phyloP scores from a whole-genome alignment of 1,140 invertebrate species.

The Nomia melanderi region DNA sequence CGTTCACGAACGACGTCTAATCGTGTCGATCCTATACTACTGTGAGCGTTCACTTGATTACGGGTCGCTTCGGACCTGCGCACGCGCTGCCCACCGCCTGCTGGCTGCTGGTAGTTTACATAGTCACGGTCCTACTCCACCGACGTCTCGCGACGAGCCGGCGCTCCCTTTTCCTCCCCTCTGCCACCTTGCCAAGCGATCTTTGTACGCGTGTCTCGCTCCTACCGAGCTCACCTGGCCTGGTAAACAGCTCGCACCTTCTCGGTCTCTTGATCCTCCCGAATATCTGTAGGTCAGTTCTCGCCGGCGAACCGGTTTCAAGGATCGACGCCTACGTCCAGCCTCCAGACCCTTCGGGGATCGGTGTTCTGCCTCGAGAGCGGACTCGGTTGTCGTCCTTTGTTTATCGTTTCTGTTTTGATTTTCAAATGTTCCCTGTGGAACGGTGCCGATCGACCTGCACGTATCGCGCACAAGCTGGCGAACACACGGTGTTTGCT shows the following conservation, averaged over 20 bases:
- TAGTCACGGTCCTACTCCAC: constrained; percentile 50
- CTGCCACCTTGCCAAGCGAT: neutral
- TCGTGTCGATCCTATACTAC: too few species aligned
- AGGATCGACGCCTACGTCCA: neutral
- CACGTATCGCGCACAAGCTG: neutral
- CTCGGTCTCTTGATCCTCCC: neutral
- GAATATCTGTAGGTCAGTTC: neutral
- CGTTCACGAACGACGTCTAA: too few species aligned
- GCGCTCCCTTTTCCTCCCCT: constrained; percentile 10
- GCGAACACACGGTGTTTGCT: neutral
- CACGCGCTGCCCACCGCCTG: constrained; percentile 47
- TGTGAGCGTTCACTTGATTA: neutral
- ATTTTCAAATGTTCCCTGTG: too few species aligned
- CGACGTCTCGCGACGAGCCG: constrained; percentile 1
- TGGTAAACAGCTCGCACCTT: too few species aligned
- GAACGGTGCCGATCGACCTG: neutral
- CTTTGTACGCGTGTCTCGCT: neutral
- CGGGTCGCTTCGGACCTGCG: constrained; percentile 39
- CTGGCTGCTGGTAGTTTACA: constrained; percentile 61
- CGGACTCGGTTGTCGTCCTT: too few species aligned
- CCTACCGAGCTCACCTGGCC: neutral
- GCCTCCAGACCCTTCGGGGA: too few species aligned
- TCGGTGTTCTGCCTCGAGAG: too few species aligned
- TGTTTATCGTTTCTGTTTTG: too few species aligned
- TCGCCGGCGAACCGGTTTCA: constrained; percentile 4